Evolutionary conservation across 2,888 invertebrate species (phyloP), one percentile per base, ranked within the genome.

Genomic region (Drosophila meridionalis): DNA sequence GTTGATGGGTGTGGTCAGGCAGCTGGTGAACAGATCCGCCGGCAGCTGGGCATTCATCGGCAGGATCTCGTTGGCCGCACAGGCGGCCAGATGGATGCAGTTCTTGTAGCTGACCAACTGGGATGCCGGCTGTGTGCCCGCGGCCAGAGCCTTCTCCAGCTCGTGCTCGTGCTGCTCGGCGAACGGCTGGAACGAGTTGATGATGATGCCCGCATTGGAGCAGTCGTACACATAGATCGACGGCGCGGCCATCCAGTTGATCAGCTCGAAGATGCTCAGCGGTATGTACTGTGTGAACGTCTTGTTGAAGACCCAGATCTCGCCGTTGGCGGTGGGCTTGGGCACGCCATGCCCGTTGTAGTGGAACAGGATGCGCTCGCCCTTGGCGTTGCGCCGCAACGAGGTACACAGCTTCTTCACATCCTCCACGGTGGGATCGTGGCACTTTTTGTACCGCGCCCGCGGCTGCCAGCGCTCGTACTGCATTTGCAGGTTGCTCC

Each of bases 261-360:
- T 99, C 69, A 99, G 95, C 94, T 99, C 99, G 93, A 98, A 99
- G 82, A 99, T 96, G 63, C 99, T 99, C 90, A 99, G 94, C 53
- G 99, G 99, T 94, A 99, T 99, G 94, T 99, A 99, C 94, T 99
- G 99, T 4, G 99, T 99, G 93, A 98, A 99, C 42, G 96, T 97
- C 96, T 98, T 96, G 94, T 99, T 99, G 94, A 99, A 99, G 4
- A 99, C 99, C 99, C 99, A 99, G 89, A 99, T 98, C 94, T 99
- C 99, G 9, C 99, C 99, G 94, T 99, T 99, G 26, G 96, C 95
- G 11, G 99, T 99, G 40, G 99, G 99, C 93, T 97, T 97, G 48
- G 99, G 99, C 69, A 99, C 99, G 20, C 99, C 99, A 93, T 99
- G 99, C 0, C 99, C 99, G 93, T 99, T 99, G 93, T 99, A 99